These are phyloP conservation scores for Petromus typicus DNA, from an alignment of 2,113 vertebrate genomes.

Conservation along the genomic window DNA sequence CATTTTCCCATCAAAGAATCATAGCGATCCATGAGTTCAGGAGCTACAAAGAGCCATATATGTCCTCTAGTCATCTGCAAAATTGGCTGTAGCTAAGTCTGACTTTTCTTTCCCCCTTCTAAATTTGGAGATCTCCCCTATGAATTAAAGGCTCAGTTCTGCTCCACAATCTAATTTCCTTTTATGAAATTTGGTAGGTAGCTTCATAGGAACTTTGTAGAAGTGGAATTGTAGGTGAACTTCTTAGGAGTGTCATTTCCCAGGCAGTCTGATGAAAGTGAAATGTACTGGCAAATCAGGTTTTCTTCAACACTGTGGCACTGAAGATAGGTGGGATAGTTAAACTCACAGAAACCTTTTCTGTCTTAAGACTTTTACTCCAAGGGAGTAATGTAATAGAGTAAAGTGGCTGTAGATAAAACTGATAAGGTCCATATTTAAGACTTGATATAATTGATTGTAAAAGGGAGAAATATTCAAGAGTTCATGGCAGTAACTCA, in stretches of 20 bases:
- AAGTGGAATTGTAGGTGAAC: conserved; percentile 26
- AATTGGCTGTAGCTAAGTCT: not conserved
- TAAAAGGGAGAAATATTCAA: not conserved
- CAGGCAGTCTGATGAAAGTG: not conserved
- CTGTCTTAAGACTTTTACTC: too few relatives aligned
- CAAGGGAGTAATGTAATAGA: not conserved
- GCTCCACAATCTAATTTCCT: not conserved
- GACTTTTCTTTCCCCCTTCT: not conserved
- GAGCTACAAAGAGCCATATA: not conserved
- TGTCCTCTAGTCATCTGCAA: not conserved
- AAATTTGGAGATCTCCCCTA: not conserved
- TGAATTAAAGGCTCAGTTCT: not conserved
- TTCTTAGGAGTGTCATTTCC: not conserved
- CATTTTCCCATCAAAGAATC: conserved; percentile 10
- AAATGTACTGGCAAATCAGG: not conserved
- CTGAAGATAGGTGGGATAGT: not conserved
- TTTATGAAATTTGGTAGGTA: conserved; percentile 27
- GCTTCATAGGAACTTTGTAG: not conserved
- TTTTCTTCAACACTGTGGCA: not conserved
- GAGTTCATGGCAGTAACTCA: not conserved
- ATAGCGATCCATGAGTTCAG: not conserved
- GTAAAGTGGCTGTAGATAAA: not conserved
- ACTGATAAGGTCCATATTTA: not conserved
- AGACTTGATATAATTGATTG: conserved; percentile 27
- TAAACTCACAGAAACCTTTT: too few relatives aligned